Conservation (phyloP, 2,797 vertebrate species). For the Falco rusticolus region DNA sequence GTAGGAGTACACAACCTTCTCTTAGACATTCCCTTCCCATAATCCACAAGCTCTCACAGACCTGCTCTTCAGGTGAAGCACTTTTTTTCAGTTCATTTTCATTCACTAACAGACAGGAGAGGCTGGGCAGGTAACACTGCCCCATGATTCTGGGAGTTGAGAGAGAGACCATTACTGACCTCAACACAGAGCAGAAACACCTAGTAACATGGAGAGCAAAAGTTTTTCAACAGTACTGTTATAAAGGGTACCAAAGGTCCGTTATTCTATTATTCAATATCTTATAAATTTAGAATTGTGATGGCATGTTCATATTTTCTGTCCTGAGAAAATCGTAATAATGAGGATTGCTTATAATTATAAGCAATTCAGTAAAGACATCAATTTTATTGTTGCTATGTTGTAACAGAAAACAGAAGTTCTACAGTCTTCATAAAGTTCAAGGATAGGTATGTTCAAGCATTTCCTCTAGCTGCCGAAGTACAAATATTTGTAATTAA, state of each 20-base stretch:
- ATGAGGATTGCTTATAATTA: not conserved
- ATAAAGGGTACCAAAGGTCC: not conserved
- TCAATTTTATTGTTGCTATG: not conserved
- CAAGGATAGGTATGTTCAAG: not conserved
- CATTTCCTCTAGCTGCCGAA: not conserved
- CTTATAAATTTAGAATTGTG: not conserved
- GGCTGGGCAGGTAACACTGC: not conserved
- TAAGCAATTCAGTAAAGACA: not conserved
- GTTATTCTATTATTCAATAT: not conserved
- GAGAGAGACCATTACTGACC: not conserved
- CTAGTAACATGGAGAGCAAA: not conserved
- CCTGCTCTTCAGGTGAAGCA: not conserved
- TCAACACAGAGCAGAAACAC: not conserved
- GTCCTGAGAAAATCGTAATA: not conserved
- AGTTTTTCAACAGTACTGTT: not conserved
- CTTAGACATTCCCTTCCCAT: not conserved
- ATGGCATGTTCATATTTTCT: not conserved
- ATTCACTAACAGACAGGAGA: not conserved
- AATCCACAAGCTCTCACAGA: not conserved
- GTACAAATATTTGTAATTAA: not conserved
- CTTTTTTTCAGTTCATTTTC: not conserved
- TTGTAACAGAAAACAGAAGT: not conserved
- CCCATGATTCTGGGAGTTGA: not conserved
- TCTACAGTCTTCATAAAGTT: not conserved
- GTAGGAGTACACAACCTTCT: not conserved